Evolutionary conservation across 2,888 invertebrate species (phyloP).

Genomic region (Drosophila sordidula): DNA sequence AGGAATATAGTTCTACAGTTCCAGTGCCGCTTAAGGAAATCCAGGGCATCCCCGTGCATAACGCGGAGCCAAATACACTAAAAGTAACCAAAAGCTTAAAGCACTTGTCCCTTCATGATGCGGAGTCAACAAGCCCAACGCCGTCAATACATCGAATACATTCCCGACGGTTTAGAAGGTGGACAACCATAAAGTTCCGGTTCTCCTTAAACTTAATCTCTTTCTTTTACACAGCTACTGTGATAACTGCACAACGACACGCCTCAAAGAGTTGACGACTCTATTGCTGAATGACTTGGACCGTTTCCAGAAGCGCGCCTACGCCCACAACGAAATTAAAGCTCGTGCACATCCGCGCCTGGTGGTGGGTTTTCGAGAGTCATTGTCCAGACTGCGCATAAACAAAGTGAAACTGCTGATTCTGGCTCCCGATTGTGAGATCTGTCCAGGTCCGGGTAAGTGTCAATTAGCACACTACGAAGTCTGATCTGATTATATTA

Average conservation of each 20-base stretch:
- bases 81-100: constrained; percentile 5
- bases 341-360: constrained; percentile 86
- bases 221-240: constrained; percentile 85
- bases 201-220: background rate
- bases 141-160: constrained; percentile 40
- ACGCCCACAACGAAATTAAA: constrained; percentile 87
- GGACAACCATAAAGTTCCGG: constrained; percentile 20
- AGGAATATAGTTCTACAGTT: background rate
- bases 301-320: constrained; percentile 88
- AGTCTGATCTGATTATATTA: background rate
- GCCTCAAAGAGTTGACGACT: constrained; percentile 86
- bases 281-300: constrained; percentile 86
- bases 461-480: background rate
- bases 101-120: constrained; percentile 3
- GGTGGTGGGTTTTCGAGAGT: constrained; percentile 88
- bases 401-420: constrained; percentile 87
- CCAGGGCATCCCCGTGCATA: background rate
- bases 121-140: background rate
- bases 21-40: background rate
- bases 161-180: constrained; percentile 81
- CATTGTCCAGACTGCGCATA: constrained; percentile 86
- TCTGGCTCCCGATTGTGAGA: constrained; percentile 88
- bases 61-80: background rate
- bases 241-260: constrained; percentile 87
- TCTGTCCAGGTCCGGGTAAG: constrained; percentile 74